These are phyloP conservation scores for Oncopeltus fasciatus DNA, from an alignment of 1,140 invertebrate species.

Conservation along the genomic window DNA sequence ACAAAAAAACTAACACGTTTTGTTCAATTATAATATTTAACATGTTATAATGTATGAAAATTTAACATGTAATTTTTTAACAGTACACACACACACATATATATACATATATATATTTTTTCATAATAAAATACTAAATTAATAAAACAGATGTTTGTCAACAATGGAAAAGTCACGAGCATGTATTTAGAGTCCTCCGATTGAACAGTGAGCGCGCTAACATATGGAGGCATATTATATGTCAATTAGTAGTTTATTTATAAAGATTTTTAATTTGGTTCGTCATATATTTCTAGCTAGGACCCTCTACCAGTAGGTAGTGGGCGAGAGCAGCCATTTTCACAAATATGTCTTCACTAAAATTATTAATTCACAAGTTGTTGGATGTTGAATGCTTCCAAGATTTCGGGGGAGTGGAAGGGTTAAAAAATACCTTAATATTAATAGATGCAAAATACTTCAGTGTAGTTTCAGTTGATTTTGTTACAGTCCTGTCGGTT, in stretches of 20 bases:
- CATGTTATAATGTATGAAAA: no score
- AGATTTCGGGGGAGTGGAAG: not conserved
- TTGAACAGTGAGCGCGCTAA: not conserved
- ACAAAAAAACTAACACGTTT: no score
- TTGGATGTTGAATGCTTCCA: not conserved
- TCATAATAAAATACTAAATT: not conserved
- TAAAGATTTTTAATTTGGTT: not conserved
- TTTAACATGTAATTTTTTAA: no score
- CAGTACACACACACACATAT: no score
- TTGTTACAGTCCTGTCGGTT: slow-evolving; percentile 1
- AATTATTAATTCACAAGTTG: no score
- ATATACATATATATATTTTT: slow-evolving; percentile 4
- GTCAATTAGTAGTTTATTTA: no score
- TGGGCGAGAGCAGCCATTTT: not conserved
- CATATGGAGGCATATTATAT: not conserved
- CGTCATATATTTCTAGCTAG: not conserved
- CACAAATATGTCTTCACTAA: not conserved
- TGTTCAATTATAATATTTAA: no score
- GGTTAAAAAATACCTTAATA: not conserved
- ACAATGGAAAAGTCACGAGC: slow-evolving; percentile 2
- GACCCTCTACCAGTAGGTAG: not conserved
- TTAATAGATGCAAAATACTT: not conserved
- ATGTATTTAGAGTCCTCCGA: not conserved
- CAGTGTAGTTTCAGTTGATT: not conserved
- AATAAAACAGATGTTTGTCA: not conserved